These are phyloP conservation scores for Diloba caeruleocephala DNA, from an alignment of 2,888 invertebrate species.

Conservation along the genomic window DNA sequence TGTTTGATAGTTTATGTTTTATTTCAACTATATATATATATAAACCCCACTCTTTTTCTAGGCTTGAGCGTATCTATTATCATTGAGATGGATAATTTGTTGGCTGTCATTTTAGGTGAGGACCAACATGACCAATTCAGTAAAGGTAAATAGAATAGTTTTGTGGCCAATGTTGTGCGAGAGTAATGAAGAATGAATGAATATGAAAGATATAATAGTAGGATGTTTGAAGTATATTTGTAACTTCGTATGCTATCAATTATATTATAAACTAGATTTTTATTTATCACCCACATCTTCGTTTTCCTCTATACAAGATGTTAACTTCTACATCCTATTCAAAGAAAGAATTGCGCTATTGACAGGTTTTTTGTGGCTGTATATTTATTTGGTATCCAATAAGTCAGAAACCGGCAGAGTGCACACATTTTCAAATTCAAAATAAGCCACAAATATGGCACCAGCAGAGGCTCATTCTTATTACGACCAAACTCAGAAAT, in stretches of 20 bases:
- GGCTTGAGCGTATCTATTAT: slow-evolving; percentile 64
- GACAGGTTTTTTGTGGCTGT: no score
- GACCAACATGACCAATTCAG: slow-evolving; percentile 55
- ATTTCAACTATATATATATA: slow-evolving; percentile 57
- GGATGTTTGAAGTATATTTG: slow-evolving; percentile 1
- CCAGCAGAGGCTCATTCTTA: slow-evolving; percentile 24
- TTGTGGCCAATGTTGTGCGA: slow-evolving; percentile 35
- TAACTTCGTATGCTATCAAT: not conserved
- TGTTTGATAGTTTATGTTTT: slow-evolving; percentile 62
- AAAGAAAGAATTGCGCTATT: no score
- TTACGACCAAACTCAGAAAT: slow-evolving; percentile 24
- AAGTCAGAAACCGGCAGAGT: not conserved
- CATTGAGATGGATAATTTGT: slow-evolving; percentile 66
- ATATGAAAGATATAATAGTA: no score
- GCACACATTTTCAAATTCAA: slow-evolving; percentile 8
- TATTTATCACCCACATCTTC: not conserved
- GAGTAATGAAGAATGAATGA: no score
- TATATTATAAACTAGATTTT: slow-evolving; percentile 5
- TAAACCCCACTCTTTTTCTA: slow-evolving; percentile 49
- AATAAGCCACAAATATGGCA: slow-evolving; percentile 22
- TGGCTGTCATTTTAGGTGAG: slow-evolving; percentile 63
- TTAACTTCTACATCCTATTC: no score
- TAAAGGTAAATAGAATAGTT: slow-evolving; percentile 32
- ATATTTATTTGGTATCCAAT: not conserved
- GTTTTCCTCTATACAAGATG: no score